phyloP scores from a whole-genome alignment of 2,113 vertebrate species.

The Neotragus moschatus region DNA sequence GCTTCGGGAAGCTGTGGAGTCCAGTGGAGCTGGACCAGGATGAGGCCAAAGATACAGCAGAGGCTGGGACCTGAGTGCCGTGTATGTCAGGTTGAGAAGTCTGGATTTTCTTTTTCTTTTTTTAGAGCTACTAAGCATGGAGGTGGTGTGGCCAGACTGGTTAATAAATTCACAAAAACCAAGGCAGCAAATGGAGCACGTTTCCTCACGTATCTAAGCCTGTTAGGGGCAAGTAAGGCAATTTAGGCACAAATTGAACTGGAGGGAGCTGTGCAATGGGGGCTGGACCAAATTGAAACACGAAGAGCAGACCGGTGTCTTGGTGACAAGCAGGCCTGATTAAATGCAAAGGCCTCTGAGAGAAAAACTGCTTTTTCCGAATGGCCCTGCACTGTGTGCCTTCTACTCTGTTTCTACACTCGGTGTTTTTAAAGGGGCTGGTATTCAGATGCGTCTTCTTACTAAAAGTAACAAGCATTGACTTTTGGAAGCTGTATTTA shows the following conservation, averaged over 20 bases:
- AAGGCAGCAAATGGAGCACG: constrained; percentile 60
- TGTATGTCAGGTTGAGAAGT: neutral
- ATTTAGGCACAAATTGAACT: constrained; percentile 74
- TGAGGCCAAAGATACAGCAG: neutral
- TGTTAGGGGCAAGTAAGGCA: constrained; percentile 55
- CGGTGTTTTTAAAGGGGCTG: neutral
- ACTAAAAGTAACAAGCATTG: neutral
- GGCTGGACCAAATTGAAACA: constrained; percentile 65
- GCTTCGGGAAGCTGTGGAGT: neutral
- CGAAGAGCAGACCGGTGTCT: constrained; percentile 57
- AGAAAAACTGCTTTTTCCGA: constrained; percentile 55
- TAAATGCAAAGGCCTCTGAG: neutral
- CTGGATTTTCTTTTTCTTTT: neutral
- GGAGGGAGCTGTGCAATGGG: constrained; percentile 69
- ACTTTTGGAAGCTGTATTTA: neutral
- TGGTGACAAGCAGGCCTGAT: constrained; percentile 57
- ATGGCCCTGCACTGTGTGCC: accelerated
- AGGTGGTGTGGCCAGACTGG: neutral
- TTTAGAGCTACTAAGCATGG: neutral
- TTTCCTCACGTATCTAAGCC: constrained; percentile 57
- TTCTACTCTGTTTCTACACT: neutral
- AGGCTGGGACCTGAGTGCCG: neutral
- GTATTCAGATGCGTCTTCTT: neutral
- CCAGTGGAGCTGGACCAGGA: neutral
- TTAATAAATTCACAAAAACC: constrained; percentile 64